Evolutionary conservation across 2,888 invertebrate species (phyloP).

Genomic region (Agonopterix heracliana): DNA sequence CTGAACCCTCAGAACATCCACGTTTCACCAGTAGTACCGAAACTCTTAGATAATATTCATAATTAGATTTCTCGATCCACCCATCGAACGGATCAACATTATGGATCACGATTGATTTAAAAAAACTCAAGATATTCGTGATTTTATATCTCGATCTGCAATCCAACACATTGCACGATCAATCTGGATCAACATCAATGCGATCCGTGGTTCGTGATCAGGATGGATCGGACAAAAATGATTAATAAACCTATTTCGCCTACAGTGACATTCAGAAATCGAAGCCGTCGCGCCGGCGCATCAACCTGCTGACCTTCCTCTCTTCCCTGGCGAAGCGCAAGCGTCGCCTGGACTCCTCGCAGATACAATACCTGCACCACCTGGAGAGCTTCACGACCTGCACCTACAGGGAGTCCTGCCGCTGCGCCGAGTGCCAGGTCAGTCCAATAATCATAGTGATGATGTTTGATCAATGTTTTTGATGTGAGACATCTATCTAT

Average conservation of each 20-base stretch:
- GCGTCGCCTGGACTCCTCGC: slow-evolving; percentile 35
- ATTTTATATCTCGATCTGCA: no score
- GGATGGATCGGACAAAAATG: neutral
- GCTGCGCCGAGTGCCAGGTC: slow-evolving; percentile 63
- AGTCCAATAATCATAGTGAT: slow-evolving; percentile 10
- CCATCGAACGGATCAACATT: no score
- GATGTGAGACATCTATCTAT: neutral
- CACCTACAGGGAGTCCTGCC: slow-evolving; percentile 58
- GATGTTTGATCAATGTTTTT: neutral
- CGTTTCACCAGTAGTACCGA: no score
- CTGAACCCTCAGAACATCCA: no score
- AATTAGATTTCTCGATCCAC: no score
- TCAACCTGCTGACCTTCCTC: slow-evolving; percentile 40
- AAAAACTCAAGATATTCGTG: no score
- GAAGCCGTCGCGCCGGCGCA: slow-evolving; percentile 32
- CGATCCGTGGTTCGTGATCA: no score
- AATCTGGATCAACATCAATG: no score
- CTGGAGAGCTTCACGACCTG: slow-evolving; percentile 48
- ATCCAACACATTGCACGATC: no score
- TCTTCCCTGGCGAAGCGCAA: slow-evolving; percentile 51
- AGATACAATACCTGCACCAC: slow-evolving; percentile 43
- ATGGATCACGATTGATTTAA: no score
- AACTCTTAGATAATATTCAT: no score
- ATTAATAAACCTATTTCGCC: neutral
- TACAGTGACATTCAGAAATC: slow-evolving; percentile 32